Evolutionary conservation across 35 echinoderm and acorn worm genomes (phyloP), one percentile per base, ranked within the genome.

Genomic region (Apostichopus parvimensis): DNA sequence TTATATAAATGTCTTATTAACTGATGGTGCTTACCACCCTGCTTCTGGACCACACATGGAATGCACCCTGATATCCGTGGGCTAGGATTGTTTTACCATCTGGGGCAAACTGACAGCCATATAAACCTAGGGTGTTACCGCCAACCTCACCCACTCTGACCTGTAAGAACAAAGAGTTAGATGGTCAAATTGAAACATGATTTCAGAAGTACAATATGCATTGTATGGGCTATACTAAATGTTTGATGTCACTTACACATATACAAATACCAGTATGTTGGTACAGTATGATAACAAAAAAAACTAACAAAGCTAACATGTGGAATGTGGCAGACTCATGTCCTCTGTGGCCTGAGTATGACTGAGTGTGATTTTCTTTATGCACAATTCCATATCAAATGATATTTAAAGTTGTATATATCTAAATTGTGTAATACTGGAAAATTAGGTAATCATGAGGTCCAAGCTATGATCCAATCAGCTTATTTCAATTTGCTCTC

Each of bases 111-210:
- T 98, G 96, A 72, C 96, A 98, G 9, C 96, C 96, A 80, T 95
- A 98, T 57, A 98, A 86, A 24, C 96, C 96, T 53, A 98, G 78
- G 18, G 94, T 98, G 75, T 98, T 98, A 21, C 96, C 96, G 13
- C 96, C 96, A 26, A 95, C 96, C 82, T 98, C 96, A 86, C 96
- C 96, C 2, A 98, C 94, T 55, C 96, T 76, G 1, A 98, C 96
- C 96, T 98, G 89, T 53, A 45, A 45, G 34, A 45, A 45, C 34
- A 21, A 78, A 89, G 53, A 83, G 64, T 45, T 45, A 45, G 34
- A 45, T 45, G 34, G 34, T 45, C 34, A 45, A 72, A 72, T 72
- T 72, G 68, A 14, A 72, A 72, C 68, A 12, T 12, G n/a, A 72
- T 14, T 72, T 72, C n/a, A 72, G n/a, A 72, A 72, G n/a, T 12